A percentile compares a stretch with the other conserved stretches of the same genome.
These are phyloP conservation scores for Dasysyrphus tricinctus DNA, from an alignment of 2,888 invertebrate species.

Conservation along the genomic window DNA sequence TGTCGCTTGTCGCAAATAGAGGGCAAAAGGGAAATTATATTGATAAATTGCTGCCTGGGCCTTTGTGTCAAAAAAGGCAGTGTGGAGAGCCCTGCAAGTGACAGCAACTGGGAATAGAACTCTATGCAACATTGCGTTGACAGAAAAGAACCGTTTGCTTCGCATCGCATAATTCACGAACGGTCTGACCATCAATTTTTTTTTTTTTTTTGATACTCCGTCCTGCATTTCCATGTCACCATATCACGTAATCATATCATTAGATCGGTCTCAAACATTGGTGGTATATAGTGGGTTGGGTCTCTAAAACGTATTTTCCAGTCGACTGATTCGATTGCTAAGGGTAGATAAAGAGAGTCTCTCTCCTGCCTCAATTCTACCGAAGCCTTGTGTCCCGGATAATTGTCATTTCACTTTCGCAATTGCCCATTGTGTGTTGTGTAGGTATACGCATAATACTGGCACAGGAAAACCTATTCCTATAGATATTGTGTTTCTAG, in stretches of 20 bases:
- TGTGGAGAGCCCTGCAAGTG: conserved; percentile 58
- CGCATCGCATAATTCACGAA: conserved; percentile 69
- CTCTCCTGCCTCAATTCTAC: conserved; percentile 9
- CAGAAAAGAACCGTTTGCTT: conserved; percentile 44
- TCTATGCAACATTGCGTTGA: conserved; percentile 63
- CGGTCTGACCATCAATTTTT: conserved; percentile 27
- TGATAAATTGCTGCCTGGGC: conserved; percentile 63
- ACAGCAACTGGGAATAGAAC: conserved; percentile 44
- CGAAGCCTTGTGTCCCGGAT: conserved; percentile 47
- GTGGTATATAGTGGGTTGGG: not conserved
- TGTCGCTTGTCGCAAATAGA: conserved; percentile 4
- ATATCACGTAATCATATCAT: conserved; percentile 72
- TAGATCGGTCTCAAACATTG: conserved; percentile 59
- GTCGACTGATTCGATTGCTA: conserved; percentile 65
- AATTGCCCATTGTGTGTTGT: conserved; percentile 45
- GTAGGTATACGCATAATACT: not conserved
- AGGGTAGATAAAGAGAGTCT: conserved; percentile 60
- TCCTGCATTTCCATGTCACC: conserved; percentile 57
- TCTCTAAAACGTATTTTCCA: conserved; percentile 70
- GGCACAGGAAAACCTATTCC: not conserved
- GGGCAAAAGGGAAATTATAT: conserved; percentile 3
- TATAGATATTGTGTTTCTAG: not conserved
- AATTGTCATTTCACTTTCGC: conserved; percentile 72
- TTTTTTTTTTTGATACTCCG: not conserved
- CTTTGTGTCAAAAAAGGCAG: conserved; percentile 63